These are phyloP conservation scores for Anagrus nilaparvatae DNA, from an alignment of 1,140 invertebrate genomes.

Conservation along the genomic window DNA sequence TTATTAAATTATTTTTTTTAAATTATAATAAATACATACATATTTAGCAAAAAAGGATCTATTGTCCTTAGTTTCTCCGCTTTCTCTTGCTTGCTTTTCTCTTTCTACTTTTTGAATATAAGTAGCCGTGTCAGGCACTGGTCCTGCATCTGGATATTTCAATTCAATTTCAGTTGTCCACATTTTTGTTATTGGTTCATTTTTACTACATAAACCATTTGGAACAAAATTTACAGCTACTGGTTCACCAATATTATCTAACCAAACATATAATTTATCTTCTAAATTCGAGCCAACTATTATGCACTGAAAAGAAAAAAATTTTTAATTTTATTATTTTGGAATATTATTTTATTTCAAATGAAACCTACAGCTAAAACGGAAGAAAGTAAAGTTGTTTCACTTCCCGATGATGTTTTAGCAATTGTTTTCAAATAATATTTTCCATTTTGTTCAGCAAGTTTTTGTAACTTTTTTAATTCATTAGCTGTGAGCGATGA, in stretches of 20 bases:
- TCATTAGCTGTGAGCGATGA: conserved; percentile 48
- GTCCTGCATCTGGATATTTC: conserved; percentile 34
- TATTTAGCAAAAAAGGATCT: conserved; percentile 94
- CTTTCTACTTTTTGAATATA: conserved; percentile 87
- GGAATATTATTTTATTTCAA: neutral
- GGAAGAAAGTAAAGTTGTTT: conserved; percentile 62
- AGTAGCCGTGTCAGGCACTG: conserved; percentile 72
- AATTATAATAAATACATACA: conserved; percentile 51
- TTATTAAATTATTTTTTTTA: conserved; percentile 1
- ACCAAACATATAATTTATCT: conserved; percentile 33
- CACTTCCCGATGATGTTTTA: conserved; percentile 52
- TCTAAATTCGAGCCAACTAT: conserved; percentile 40
- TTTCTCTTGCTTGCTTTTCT: conserved; percentile 80
- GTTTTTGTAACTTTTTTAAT: conserved; percentile 47
- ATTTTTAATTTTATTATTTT: conserved; percentile 1
- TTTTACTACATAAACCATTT: conserved; percentile 24
- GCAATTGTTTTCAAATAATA: conserved; percentile 66
- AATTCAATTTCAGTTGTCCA: conserved; percentile 33
- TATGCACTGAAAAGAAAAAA: conserved; percentile 39
- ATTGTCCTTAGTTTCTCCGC: conserved; percentile 84
- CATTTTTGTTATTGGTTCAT: conserved; percentile 25
- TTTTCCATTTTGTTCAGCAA: conserved; percentile 59
- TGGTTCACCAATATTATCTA: conserved; percentile 32
- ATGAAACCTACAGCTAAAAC: conserved; percentile 59
- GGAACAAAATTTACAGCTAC: conserved; percentile 31